Evolutionary conservation across 2,888 invertebrate genomes (phyloP).

Genomic region (Axea sp.): DNA sequence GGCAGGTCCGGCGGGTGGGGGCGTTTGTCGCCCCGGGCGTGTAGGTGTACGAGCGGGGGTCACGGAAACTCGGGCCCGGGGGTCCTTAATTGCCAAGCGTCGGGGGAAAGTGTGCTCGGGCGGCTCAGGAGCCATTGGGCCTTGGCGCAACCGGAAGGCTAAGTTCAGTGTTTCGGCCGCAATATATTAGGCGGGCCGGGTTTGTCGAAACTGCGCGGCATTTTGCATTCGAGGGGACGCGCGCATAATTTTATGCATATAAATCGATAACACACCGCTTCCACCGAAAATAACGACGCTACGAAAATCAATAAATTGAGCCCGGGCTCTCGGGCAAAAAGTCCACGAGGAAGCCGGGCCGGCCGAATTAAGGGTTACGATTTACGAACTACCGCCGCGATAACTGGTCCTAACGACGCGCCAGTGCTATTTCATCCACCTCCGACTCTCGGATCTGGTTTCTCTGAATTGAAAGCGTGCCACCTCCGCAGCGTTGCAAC

Average conservation of each 20-base stretch:
- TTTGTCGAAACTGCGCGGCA: constrained; percentile 36
- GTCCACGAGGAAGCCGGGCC: constrained; percentile 11
- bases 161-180: constrained; percentile 53
- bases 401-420: constrained; percentile 68
- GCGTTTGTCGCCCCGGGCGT: constrained; percentile 57
- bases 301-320: constrained; percentile 51
- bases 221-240: constrained; percentile 51
- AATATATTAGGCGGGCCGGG: constrained; percentile 48
- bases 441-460: constrained; percentile 28
- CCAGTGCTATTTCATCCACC: constrained; percentile 68
- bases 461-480: constrained; percentile 28
- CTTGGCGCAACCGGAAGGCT: constrained; percentile 46
- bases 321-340: constrained; percentile 20
- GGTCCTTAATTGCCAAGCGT: constrained; percentile 32
- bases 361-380: constrained; percentile 55
- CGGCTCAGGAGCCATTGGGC: too few relatives aligned
- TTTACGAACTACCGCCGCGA: constrained; percentile 60
- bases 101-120: constrained; percentile 33
- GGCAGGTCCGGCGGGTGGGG: constrained; percentile 39
- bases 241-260: constrained; percentile 52
- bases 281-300: constrained; percentile 43
- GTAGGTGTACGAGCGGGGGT: constrained; percentile 59
- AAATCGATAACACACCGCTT: constrained; percentile 42
- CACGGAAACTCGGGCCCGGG: constrained; percentile 15
- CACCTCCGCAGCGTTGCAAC: constrained; percentile 34